Evolutionary conservation across 1,140 invertebrate species (phyloP), one percentile per base, ranked within the genome.

Genomic region (Hetaerina americana): DNA sequence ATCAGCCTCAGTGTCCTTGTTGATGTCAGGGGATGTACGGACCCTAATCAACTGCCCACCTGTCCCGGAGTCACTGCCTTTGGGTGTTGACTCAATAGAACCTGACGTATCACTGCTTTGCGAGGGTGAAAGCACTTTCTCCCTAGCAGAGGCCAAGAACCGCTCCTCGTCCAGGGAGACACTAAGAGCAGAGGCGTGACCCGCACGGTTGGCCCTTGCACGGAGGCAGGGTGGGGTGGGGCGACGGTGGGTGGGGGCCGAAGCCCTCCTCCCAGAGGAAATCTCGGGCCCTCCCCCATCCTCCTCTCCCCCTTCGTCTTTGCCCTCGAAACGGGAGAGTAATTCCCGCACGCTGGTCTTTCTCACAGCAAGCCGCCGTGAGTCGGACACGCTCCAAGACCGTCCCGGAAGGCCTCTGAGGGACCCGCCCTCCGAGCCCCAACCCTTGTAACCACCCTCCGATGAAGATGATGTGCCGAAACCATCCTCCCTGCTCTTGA

Each of bases 161-260:
- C 87, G 87, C 72, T 87, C 87, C 77, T 87, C 88, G 78, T 92
- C 90, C 26, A 92, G 76, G 0, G 90, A 92, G 1, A 90, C 82
- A 0, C 90, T 88, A 66, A 90, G 86, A 22, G 69, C 26, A 25
- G 87, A 82, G 5, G 87, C 84, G 72, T 87, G 86, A 0, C 86
- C 85, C 5, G 84, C 80, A 28, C 83, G 76, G 0, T 84, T 84
- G 28, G 81, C 79, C 28, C 81, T 78, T 0, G 82, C 82, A 6
- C 85, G 78, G 69, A 85, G 77, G 77, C 85, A 87, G 0, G 85
- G 85, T 18, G 86, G 85, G 66, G 86, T 73, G 72, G 82, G 26
- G 5, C 69, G 15, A 22, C 68, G 71, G 26, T 72, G 40, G 71
- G 70, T 22, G 70, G 72, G 28, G 68, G 26, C 31, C 70, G 73